These are phyloP conservation scores for Dendrocincla tyrannina DNA, from an alignment of 2,797 vertebrate genomes.

Conservation along the genomic window DNA sequence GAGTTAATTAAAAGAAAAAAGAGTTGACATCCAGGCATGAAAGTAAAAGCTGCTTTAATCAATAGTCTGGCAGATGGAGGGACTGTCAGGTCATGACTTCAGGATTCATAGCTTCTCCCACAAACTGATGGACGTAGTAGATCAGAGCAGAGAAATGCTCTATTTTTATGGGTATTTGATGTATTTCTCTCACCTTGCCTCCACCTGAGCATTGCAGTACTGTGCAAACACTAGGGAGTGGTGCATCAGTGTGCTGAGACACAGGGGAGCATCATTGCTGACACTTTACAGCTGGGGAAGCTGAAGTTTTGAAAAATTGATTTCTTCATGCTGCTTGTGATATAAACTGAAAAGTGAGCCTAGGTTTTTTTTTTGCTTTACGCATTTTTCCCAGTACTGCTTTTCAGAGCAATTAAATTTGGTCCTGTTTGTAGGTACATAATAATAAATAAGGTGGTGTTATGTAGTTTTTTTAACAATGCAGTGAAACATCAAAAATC, in stretches of 20 bases:
- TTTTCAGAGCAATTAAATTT: not conserved
- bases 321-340: not conserved
- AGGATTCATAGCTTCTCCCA: not conserved
- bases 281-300: not conserved
- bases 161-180: not conserved
- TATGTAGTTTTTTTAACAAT: not conserved
- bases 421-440: not conserved
- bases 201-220: not conserved
- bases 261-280: not conserved
- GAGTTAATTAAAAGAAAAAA: not conserved
- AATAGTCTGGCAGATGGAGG: not conserved
- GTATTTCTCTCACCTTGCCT: not conserved
- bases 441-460: not conserved
- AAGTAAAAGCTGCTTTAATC: conserved; percentile 3
- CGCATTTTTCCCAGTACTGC: not conserved
- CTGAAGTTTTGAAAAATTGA: not conserved
- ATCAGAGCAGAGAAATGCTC: not conserved
- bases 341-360: not conserved
- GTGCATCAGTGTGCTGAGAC: not conserved
- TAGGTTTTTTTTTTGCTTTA: not conserved
- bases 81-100: not conserved
- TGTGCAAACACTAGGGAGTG: not conserved
- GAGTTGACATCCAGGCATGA: not conserved
- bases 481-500: not conserved
- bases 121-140: not conserved